Evolutionary conservation across 2,113 vertebrate species (phyloP).

Genomic region (Ptyas mucosa): DNA sequence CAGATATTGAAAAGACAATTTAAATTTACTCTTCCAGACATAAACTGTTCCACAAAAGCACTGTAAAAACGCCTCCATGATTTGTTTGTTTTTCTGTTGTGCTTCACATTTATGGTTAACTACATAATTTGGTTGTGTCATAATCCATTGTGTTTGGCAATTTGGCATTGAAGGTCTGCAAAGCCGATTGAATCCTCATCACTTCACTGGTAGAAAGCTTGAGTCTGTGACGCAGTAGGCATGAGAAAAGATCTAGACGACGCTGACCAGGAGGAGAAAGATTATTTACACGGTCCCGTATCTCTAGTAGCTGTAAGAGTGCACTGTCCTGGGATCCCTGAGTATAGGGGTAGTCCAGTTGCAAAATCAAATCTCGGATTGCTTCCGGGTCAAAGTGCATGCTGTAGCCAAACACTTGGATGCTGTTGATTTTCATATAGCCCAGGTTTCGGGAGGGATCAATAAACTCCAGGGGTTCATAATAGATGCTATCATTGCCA

Average conservation of each 20-base stretch:
- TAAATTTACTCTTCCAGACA: conserved; percentile 81
- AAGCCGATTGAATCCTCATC: conserved; percentile 87
- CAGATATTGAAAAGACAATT: conserved; percentile 83
- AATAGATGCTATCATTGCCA: conserved; percentile 86
- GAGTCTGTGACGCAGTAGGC: conserved; percentile 91
- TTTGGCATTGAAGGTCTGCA: conserved; percentile 89
- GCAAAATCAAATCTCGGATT: conserved; percentile 92
- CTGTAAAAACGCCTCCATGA: conserved; percentile 75
- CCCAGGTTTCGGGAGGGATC: conserved; percentile 90
- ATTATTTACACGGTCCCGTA: conserved; percentile 92
- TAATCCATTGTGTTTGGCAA: conserved; percentile 93
- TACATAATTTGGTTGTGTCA: conserved; percentile 95
- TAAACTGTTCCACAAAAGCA: conserved; percentile 80
- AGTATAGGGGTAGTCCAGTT: conserved; percentile 97
- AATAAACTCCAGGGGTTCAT: conserved; percentile 87
- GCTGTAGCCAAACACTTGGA: conserved; percentile 97
- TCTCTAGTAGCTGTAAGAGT: conserved; percentile 90
- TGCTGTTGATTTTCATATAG: conserved; percentile 98
- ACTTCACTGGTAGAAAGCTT: conserved; percentile 93
- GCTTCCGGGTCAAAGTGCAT: conserved; percentile 98
- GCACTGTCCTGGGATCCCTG: conserved; percentile 96
- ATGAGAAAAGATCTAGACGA: conserved; percentile 90
- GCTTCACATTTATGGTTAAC: conserved; percentile 86
- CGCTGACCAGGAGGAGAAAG: conserved; percentile 90
- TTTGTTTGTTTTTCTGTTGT: conserved; percentile 66